phyloP scores from a whole-genome alignment of 2,113 vertebrate species.

The Semicossyphus pulcher region DNA sequence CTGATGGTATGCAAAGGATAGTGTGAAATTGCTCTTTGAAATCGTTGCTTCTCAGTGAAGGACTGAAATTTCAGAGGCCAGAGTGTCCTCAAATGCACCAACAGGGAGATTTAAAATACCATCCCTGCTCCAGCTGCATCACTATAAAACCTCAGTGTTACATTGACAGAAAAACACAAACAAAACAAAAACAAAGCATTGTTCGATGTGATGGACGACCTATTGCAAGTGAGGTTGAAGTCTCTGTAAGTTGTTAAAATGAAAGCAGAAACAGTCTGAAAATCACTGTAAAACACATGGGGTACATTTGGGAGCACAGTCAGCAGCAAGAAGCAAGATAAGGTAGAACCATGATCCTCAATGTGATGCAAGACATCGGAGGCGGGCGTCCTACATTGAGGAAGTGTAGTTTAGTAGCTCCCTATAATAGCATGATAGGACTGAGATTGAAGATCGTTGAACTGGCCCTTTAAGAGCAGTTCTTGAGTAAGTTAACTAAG shows the following conservation, averaged over 20 bases:
- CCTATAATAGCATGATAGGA: too few species aligned
- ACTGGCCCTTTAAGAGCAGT: not conserved
- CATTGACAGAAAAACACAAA: conserved; percentile 29
- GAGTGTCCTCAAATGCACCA: conserved; percentile 4
- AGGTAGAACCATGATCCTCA: too few species aligned
- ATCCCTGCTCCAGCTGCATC: not conserved
- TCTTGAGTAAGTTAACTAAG: not conserved
- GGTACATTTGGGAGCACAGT: not conserved
- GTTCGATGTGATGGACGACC: conserved; percentile 11
- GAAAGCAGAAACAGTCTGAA: not conserved
- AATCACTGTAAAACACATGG: not conserved
- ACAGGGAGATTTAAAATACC: not conserved
- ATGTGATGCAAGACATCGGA: too few species aligned
- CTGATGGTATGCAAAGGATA: not conserved
- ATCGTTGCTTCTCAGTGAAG: not conserved
- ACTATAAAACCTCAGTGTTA: not conserved
- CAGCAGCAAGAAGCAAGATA: not conserved
- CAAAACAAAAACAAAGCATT: not conserved
- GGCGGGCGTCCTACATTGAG: too few species aligned
- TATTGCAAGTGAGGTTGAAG: not conserved
- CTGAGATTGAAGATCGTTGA: too few species aligned
- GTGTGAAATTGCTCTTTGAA: not conserved
- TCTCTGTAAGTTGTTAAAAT: conserved; percentile 13
- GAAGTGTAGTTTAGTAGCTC: too few species aligned
- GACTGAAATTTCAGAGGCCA: not conserved